Evolutionary conservation across 2,797 vertebrate species (phyloP), one percentile per base, ranked within the genome.

Genomic region (Schizothorax lantsangensis): DNA sequence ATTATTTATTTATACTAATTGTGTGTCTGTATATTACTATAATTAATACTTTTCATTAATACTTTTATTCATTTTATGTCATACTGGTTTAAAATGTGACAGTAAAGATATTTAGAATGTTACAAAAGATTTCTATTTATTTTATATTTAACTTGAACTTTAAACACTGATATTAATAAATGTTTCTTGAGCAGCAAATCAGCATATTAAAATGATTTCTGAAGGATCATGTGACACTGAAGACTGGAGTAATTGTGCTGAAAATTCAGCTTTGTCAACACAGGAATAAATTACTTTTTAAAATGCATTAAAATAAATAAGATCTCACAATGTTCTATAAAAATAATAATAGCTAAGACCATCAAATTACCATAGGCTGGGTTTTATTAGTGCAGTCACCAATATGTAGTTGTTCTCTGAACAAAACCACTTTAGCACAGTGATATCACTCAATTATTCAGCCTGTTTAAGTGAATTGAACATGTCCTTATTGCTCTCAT

Each of bases 401-500:
- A 26, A 79, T 26, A 26, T 62, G 33, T 15, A 43, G 36, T 43
- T 79, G 23, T 26, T 43, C 23, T 43, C 23, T 43, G 26, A 75
- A 47, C 54, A 26, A 62, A 73, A 19, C 26, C 38, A 15, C 33
- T 77, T 62, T 4, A 54, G 43, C 21, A 15, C 3, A 23, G 5
- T 69, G 45, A 30, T 54, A 64, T 59, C 79, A 68, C 26, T 54
- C 54, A 62, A 73, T 79, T 62, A 66, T 69, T 33, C 15, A 79
- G 36, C 47, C 81, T 38, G 40, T 49, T 75, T 68, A 40, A 69
- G 17, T 49, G 62, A 45, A 30, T 62, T 52, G 40, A 62, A 62
- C 26, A 45, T 62, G 30, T 77, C 30, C 23, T 38, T 12, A 15
- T 57, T 62, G 71, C 21, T 66, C 47, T 14, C 38, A 72, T 80